A percentile compares a stretch with the other conserved stretches of the same genome.
Evolutionary conservation across 2,113 vertebrate species (phyloP).

Genomic region (Telmatochromis sp.): DNA sequence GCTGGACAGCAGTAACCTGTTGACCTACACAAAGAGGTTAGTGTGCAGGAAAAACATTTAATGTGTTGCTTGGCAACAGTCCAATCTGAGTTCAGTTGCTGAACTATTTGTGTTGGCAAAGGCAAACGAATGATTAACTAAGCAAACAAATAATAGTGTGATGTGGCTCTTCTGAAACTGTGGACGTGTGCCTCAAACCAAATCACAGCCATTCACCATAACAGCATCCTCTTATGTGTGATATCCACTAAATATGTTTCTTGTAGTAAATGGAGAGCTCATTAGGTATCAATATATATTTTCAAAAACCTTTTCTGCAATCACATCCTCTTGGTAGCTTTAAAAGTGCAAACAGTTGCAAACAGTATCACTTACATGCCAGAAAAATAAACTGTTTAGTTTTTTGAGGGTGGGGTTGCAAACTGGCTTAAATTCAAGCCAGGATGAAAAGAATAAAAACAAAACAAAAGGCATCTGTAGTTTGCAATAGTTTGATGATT

Average conservation of each 20-base stretch:
- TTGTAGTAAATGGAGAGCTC: not conserved
- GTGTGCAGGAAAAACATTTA: not conserved
- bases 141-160: not conserved
- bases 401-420: not conserved
- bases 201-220: not conserved
- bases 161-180: not conserved
- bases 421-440: not conserved
- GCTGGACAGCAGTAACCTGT: not conserved
- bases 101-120: not conserved
- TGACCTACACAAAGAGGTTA: not conserved
- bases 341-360: not conserved
- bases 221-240: not conserved
- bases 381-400: not conserved
- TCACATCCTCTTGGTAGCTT: not conserved
- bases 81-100: not conserved
- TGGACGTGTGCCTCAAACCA: not conserved
- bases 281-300: not conserved
- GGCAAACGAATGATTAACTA: not conserved
- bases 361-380: not conserved
- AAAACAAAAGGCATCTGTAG: rapidly evolving
- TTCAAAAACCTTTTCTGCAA: not conserved
- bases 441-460: rapidly evolving
- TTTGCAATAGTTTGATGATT: not conserved
- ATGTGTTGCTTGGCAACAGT: not conserved
- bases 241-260: not conserved